These are phyloP conservation scores for Ophion costatus DNA, from an alignment of 2,888 invertebrate species.

Conservation along the genomic window DNA sequence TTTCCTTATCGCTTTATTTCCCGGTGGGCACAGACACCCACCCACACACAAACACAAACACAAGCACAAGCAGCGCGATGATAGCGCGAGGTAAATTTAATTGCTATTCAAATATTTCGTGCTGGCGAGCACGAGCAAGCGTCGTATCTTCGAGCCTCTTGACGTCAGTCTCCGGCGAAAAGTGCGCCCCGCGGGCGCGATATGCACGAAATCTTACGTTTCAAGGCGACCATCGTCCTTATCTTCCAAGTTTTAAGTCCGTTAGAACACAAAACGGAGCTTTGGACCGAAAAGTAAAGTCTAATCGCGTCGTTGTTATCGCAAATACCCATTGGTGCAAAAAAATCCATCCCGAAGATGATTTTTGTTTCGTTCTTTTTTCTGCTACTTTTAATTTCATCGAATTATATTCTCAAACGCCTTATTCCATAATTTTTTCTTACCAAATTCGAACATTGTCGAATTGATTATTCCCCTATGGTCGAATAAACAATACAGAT, in stretches of 20 bases:
- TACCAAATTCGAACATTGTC: not conserved
- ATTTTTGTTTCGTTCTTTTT: not conserved
- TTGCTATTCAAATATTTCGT: constrained; percentile 58
- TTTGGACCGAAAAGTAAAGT: not conserved
- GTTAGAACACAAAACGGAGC: not conserved
- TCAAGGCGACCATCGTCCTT: constrained; percentile 21
- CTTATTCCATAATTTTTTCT: too few species aligned
- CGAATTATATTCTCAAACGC: too few species aligned
- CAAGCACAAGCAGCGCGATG: not conserved
- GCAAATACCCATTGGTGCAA: not conserved
- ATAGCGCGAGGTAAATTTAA: constrained; percentile 43
- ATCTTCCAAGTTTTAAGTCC: constrained; percentile 9
- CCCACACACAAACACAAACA: not conserved
- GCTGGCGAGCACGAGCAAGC: not conserved
- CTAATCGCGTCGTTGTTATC: not conserved
- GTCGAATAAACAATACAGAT: too few species aligned
- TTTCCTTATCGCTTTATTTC: constrained; percentile 23
- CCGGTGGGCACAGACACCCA: not conserved
- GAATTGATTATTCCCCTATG: too few species aligned
- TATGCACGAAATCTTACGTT: constrained; percentile 16
- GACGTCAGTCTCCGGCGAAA: constrained; percentile 55
- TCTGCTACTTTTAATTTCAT: too few species aligned
- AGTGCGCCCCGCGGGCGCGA: not conserved
- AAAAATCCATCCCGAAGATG: not conserved
- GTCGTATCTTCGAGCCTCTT: constrained; percentile 35